Percentiles rank a stretch among this genome's conserved stretches.
Evolutionary conservation across 2,113 vertebrate genomes (phyloP).

Genomic region (Chionis minor): DNA sequence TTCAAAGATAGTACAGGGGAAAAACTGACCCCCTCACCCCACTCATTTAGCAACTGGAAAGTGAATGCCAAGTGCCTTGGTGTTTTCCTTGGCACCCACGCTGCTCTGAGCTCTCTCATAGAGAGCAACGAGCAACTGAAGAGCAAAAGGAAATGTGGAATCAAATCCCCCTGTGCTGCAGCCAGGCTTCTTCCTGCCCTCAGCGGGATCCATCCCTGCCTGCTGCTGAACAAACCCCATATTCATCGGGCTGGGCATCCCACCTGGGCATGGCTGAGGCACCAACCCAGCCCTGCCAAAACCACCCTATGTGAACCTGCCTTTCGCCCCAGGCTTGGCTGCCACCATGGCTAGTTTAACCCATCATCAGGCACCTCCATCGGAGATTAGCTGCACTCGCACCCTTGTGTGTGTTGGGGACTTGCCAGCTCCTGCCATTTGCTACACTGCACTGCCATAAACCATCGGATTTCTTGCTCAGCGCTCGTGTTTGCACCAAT

Average conservation of each 20-base stretch:
- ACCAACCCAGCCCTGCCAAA: background rate
- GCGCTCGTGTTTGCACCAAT: background rate
- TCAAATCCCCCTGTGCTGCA: background rate
- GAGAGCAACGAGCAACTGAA: background rate
- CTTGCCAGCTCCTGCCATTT: background rate
- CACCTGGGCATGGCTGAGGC: background rate
- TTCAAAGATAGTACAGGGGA: background rate
- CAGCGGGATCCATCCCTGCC: background rate
- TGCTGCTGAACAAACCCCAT: background rate
- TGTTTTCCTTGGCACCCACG: background rate
- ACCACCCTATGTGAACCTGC: rapidly evolving
- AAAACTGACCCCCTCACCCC: background rate
- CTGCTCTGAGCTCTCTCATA: background rate
- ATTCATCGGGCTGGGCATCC: background rate
- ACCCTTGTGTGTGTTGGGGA: background rate
- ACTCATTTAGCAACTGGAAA: background rate
- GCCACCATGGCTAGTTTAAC: background rate
- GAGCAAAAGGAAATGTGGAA: background rate
- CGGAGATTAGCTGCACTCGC: background rate
- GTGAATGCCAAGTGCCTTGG: rapidly evolving
- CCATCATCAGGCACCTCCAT: background rate
- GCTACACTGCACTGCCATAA: background rate
- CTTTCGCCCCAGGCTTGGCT: background rate
- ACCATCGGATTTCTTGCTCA: background rate
- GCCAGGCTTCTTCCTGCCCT: background rate